Conservation (phyloP, 2,113 vertebrate genomes). For the Notarius quadriscutis region DNA sequence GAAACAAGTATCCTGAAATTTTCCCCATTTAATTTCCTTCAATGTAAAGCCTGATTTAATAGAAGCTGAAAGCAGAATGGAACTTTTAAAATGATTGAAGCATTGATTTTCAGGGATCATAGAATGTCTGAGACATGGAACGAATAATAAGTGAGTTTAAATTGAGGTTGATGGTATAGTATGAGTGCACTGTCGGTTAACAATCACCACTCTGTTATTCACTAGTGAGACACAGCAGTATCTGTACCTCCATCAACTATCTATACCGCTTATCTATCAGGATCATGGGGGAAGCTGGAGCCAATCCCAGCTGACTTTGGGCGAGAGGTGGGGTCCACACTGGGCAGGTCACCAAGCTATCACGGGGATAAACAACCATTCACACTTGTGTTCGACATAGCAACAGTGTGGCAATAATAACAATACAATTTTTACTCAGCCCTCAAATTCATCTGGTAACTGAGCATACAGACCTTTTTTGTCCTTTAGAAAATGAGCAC, state of each 20-base stretch:
- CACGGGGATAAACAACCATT: too few relatives aligned
- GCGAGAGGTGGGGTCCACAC: too few relatives aligned
- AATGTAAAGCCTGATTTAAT: neutral
- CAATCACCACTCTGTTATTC: neutral
- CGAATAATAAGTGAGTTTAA: neutral
- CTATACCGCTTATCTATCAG: too few relatives aligned
- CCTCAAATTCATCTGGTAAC: neutral
- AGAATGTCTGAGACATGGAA: neutral
- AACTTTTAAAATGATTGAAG: neutral
- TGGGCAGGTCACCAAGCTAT: too few relatives aligned
- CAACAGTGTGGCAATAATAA: neutral
- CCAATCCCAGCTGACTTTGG: too few relatives aligned
- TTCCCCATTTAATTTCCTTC: neutral
- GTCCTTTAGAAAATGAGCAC: neutral
- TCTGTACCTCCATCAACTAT: too few relatives aligned
- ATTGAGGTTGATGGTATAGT: neutral
- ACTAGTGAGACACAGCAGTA: neutral
- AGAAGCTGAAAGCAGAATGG: conserved; percentile 1
- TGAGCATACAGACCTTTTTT: neutral
- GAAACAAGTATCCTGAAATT: neutral
- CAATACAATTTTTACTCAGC: neutral
- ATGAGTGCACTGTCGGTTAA: neutral
- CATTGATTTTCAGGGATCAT: neutral
- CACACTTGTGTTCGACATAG: neutral
- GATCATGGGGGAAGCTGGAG: too few relatives aligned